Evolutionary conservation across 2,797 vertebrate genomes (phyloP), one percentile per base, ranked within the genome.

Genomic region (Cirrhinus molitorella): DNA sequence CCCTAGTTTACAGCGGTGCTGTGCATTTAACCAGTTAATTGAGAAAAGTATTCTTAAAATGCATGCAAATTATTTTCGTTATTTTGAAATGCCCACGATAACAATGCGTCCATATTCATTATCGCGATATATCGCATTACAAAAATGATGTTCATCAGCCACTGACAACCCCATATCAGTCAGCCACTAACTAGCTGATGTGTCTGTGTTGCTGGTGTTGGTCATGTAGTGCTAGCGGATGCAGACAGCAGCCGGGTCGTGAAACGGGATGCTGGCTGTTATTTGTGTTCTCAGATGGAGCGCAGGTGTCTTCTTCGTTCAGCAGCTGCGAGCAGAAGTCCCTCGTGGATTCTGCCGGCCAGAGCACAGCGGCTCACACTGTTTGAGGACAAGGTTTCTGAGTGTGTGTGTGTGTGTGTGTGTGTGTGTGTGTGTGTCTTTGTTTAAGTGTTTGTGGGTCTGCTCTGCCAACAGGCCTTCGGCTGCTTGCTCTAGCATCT

Each of bases 241-340:
- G 45, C 12, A 45, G 45, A 45, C 45, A 45, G 45, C 49, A 51
- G 49, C 16, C 5, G 1, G 59, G 14, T 21, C 10, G 31, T 85
- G 83, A 88, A 88, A 87, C 71, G 11, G 72, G 87, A 86, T 67
- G 80, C 85, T 80, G 47, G 47, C 19, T 87, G 67, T 77, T 76
- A 5, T 76, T 17, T 61, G 72, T 75, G 31, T 57, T 23, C 37
- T 59, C 47, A 59, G 55, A 31, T 13, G 63, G 82, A 70, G 53
- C 79, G 37, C 81, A 84, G 87, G 84, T 72, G 84, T 79, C 49
- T 14, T 49, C 83, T 74, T 65, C 74, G 10, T 17, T 45, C 73
- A 25, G 53, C 53, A 59, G 49, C 72, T 74, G 28, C 31, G 14
- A 25, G n/a, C n/a, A 3, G 34, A 25, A 59, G 34, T 43, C 53